These are phyloP conservation scores for Campylomormyrus numenius DNA, from an alignment of 2,113 vertebrate genomes.

Conservation along the genomic window DNA sequence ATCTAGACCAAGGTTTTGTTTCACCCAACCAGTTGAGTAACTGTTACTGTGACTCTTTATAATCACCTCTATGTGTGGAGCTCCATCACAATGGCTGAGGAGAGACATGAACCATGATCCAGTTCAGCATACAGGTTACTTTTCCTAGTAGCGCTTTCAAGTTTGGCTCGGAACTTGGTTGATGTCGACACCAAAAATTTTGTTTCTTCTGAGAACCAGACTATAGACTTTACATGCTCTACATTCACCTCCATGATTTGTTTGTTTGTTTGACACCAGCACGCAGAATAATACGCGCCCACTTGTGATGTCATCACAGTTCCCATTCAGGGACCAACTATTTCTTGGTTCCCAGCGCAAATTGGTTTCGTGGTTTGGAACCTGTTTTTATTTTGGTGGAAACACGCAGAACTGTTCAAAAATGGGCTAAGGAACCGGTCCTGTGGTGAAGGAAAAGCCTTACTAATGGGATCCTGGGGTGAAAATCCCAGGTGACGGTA, in stretches of 20 bases:
- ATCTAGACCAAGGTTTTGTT: background rate
- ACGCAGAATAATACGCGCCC: background rate
- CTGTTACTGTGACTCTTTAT: too few relatives aligned
- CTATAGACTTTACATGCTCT: background rate
- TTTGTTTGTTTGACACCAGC: background rate
- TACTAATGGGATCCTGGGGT: background rate
- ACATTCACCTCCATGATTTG: background rate
- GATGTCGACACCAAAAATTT: background rate
- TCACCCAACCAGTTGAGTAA: background rate
- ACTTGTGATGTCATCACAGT: background rate
- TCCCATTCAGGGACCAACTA: background rate
- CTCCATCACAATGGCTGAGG: background rate
- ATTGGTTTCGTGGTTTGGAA: background rate
- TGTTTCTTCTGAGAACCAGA: background rate
- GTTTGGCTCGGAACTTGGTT: background rate
- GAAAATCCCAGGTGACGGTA: background rate
- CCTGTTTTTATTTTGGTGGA: background rate
- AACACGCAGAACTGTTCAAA: background rate
- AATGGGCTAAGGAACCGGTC: background rate
- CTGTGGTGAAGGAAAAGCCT: background rate
- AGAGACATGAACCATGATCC: background rate
- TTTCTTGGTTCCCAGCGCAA: background rate
- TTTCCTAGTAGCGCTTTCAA: background rate
- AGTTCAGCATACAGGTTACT: background rate
- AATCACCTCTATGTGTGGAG: background rate